phyloP scores from a whole-genome alignment of 1,140 invertebrate genomes.

The Potamilus streckersoni region DNA sequence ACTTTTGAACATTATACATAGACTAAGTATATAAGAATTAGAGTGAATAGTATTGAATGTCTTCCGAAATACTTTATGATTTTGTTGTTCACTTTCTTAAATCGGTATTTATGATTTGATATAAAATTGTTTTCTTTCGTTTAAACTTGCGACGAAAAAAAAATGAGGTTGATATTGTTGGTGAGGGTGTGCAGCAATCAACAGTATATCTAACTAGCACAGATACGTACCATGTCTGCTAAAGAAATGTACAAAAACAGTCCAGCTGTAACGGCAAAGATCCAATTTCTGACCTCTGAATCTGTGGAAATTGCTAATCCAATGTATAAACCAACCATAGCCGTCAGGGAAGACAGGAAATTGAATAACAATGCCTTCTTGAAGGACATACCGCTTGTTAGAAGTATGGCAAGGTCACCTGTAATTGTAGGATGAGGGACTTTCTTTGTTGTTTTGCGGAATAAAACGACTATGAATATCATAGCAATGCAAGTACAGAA shows the following conservation, averaged over 20 bases:
- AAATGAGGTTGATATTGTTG: not conserved
- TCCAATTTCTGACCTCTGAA: conserved; percentile 66
- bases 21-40: not conserved
- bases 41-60: not conserved
- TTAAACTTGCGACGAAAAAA: not conserved
- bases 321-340: conserved; percentile 75
- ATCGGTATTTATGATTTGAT: not conserved
- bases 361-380: conserved; percentile 76
- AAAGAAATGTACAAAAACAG: conserved; percentile 63
- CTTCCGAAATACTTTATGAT: not conserved
- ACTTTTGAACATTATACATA: not conserved
- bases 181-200: not conserved
- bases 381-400: conserved; percentile 83
- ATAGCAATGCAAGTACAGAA: too few relatives aligned
- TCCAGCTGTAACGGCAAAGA: conserved; percentile 75
- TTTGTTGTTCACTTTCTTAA: not conserved
- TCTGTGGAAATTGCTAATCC: conserved; percentile 68
- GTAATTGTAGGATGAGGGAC: conserved; percentile 29
- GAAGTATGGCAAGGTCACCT: conserved; percentile 92
- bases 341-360: conserved; percentile 76
- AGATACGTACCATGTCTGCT: conserved; percentile 39
- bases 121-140: not conserved
- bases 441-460: too few relatives aligned
- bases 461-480: too few relatives aligned
- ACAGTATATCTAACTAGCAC: not conserved